These are phyloP conservation scores for Epinephelus coioides DNA, from an alignment of 2,797 vertebrate genomes.

Conservation along the genomic window DNA sequence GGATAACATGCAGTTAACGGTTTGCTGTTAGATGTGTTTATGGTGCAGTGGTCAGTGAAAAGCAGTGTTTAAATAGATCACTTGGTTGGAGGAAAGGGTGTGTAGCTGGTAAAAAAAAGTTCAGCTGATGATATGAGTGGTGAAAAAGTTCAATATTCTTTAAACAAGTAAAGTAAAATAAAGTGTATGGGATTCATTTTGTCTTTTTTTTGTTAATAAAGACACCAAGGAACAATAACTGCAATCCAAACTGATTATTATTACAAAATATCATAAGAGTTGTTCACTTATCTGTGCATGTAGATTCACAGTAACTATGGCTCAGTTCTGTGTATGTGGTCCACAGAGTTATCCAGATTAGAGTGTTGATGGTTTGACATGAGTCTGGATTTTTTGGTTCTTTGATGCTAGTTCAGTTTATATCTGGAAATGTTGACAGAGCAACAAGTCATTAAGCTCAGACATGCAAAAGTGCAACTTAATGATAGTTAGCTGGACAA, in stretches of 20 bases:
- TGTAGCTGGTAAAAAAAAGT: neutral
- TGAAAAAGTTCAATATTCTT: neutral
- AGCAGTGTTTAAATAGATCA: neutral
- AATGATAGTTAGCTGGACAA: no score
- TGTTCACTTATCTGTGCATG: neutral
- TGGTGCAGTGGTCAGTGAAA: neutral
- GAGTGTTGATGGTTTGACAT: no score
- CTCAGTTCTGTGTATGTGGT: no score
- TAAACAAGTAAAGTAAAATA: neutral
- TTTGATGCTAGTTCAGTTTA: no score
- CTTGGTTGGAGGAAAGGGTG: neutral
- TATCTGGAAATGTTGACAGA: no score
- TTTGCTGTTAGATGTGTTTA: neutral
- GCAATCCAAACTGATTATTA: neutral
- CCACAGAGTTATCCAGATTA: no score
- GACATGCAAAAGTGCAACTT: no score
- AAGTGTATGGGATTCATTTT: neutral
- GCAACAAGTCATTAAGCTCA: no score
- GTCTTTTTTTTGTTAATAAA: neutral
- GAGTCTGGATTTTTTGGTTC: no score
- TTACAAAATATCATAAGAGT: neutral
- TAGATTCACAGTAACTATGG: neutral
- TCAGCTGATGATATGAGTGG: neutral
- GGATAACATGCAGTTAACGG: constrained; percentile 3
- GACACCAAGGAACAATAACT: neutral